Evolutionary conservation across 2,888 invertebrate species (phyloP).

Genomic region (Eupithecia abbreviata): DNA sequence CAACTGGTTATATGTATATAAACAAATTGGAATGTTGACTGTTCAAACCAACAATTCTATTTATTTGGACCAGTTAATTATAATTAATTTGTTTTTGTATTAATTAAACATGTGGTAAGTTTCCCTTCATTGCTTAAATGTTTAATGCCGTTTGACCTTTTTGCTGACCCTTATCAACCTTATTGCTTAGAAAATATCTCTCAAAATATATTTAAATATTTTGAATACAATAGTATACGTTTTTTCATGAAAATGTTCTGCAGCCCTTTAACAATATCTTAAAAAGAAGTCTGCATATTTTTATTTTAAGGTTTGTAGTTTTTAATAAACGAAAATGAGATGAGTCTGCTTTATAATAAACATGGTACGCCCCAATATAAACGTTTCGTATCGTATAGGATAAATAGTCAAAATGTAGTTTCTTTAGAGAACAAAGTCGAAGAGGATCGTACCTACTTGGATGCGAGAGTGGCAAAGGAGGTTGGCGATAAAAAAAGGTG

Average conservation of each 20-base stretch:
- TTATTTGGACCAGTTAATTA: background rate
- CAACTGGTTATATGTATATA: background rate
- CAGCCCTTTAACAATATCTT: background rate
- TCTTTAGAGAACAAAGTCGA: background rate
- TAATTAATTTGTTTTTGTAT: background rate
- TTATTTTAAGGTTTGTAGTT: background rate
- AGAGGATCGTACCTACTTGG: background rate
- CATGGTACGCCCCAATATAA: background rate
- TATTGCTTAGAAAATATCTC: background rate
- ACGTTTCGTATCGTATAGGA: background rate
- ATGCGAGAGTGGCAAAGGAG: background rate
- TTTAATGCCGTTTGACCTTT: slow-evolving; percentile 17
- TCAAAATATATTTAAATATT: background rate
- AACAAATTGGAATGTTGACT: background rate
- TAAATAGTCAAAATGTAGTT: background rate
- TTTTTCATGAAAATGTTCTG: background rate
- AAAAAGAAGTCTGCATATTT: background rate
- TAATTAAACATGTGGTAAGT: slow-evolving; percentile 9
- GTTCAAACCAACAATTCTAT: background rate
- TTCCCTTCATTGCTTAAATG: slow-evolving; percentile 6
- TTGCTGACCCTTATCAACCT: slow-evolving; percentile 12
- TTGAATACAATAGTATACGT: background rate
- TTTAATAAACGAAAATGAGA: background rate
- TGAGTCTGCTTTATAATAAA: background rate
- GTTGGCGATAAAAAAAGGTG: background rate